Base-by-base conservation (phyloP, 1,140 invertebrate genomes). In the Ceratoteleas bidentatus region DNA sequence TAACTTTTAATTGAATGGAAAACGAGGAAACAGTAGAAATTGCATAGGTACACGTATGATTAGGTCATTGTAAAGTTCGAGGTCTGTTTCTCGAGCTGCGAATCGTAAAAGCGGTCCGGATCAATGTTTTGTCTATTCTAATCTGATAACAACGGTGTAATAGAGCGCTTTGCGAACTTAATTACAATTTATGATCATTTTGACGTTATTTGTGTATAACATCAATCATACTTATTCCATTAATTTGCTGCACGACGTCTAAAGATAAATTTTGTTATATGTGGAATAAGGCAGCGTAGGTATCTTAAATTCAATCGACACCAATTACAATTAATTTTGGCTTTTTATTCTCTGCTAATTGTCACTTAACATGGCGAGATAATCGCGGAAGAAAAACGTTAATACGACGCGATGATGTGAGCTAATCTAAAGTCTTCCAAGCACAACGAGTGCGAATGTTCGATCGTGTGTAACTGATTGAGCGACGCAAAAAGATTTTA, bases 251-350 rank as follows among this genome's bases (percentile, higher is more conserved):
- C 36, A 47, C 16, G 14, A 14, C 6, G 33, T 54, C 52, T 34
- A 13, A 47, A 45, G 10, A 47, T 64, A 36, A 53, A 6, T 36
- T 32, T 38, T 0, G 32, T 4, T 14, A n/a, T 14, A 40, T 13
- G 34, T 13, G 6, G 33, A 3, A 52, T 24, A 45, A 47, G 49
- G 54, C 40, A 56, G 38, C 11, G 56, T 60, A n/a, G 24, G 49
- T 61, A 68, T 76, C 40, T 49, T 56, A 36, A 53, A 61, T 50
- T 68, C 45, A 54, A 61, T 50, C 24, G 10, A 3, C 24, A 40
- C 34, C 49, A 66, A 76, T 76, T 66, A 53, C 32, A 57, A 74
- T 66, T 66, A 66, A 66, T 75, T 75, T 43, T 8, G 49, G 11
- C 11, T 5, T 66, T 66, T 16, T 52, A 36, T 58, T 15, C 45